These are phyloP conservation scores for Drosophila erecta DNA, from an alignment of 1,140 invertebrate species.

Conservation along the genomic window DNA sequence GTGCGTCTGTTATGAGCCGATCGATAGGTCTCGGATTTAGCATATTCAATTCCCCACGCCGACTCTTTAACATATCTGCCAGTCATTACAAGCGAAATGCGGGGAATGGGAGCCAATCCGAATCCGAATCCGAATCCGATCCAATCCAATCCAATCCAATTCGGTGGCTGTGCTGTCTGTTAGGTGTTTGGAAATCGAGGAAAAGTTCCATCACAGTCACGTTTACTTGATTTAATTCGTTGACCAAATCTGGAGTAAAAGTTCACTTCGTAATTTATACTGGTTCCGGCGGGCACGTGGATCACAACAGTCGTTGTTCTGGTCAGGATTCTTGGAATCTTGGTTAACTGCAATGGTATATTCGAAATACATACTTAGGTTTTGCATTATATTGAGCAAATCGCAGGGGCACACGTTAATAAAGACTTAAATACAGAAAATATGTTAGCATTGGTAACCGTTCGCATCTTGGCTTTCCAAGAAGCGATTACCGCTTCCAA, in stretches of 20 bases:
- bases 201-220: conserved; percentile 72
- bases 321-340: background rate
- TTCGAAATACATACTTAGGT: too few species aligned
- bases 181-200: conserved; percentile 66
- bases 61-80: conserved; percentile 62
- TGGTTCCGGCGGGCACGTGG: conserved; percentile 55
- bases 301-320: conserved; percentile 33
- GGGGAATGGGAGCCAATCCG: conserved; percentile 9
- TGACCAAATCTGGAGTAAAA: conserved; percentile 75
- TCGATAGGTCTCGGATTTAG: conserved; percentile 40
- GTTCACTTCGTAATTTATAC: conserved; percentile 74
- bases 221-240: conserved; percentile 75
- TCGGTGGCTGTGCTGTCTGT: conserved; percentile 21
- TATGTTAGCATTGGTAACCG: background rate
- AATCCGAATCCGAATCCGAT: background rate
- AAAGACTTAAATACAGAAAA: background rate
- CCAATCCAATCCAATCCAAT: background rate
- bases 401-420: too few species aligned
- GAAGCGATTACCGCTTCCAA: background rate
- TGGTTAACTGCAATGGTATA: background rate
- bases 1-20: conserved; percentile 54
- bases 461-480: background rate
- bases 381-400: too few species aligned
- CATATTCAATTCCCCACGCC: conserved; percentile 62
- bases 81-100: conserved; percentile 50